Conservation (phyloP, 2,888 invertebrate genomes). For the Stegana nigrithorax region DNA sequence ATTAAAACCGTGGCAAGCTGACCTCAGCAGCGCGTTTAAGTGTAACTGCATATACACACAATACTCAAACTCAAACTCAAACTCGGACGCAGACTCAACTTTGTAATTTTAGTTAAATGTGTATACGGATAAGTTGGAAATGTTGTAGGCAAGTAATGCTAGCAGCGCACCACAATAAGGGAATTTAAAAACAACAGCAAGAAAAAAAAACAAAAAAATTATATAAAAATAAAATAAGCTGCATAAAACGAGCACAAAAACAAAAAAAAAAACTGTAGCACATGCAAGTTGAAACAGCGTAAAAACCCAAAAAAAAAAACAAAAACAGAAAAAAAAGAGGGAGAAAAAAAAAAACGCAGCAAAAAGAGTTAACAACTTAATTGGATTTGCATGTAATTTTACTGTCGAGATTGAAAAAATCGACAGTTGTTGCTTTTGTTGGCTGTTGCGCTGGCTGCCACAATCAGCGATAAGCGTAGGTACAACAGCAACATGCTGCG, state of each 20-base stretch:
- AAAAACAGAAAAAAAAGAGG: conserved; percentile 24
- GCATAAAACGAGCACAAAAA: conserved; percentile 27
- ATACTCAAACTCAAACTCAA: too few species aligned
- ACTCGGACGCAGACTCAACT: too few species aligned
- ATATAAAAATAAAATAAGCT: conserved; percentile 48
- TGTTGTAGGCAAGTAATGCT: too few species aligned
- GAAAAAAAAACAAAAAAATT: conserved; percentile 22
- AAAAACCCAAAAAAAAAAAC: conserved; percentile 12
- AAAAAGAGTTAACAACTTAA: conserved; percentile 63
- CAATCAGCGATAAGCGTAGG: conserved; percentile 48
- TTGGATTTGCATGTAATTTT: conserved; percentile 67
- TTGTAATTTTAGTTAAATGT: too few species aligned
- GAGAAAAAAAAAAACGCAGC: conserved; percentile 27
- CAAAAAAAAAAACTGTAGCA: background rate
- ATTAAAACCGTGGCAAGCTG: too few species aligned
- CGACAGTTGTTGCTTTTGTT: conserved; percentile 62
- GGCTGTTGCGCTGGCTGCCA: conserved; percentile 31
- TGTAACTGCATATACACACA: too few species aligned
- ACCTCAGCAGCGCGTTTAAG: too few species aligned
- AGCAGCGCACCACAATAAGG: too few species aligned
- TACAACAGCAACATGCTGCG: too few species aligned
- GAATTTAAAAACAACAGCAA: too few species aligned
- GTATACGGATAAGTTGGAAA: too few species aligned
- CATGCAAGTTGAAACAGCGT: background rate
- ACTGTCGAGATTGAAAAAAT: conserved; percentile 66